phyloP scores from a whole-genome alignment of 2,888 invertebrate genomes.

The Sycophila texana region DNA sequence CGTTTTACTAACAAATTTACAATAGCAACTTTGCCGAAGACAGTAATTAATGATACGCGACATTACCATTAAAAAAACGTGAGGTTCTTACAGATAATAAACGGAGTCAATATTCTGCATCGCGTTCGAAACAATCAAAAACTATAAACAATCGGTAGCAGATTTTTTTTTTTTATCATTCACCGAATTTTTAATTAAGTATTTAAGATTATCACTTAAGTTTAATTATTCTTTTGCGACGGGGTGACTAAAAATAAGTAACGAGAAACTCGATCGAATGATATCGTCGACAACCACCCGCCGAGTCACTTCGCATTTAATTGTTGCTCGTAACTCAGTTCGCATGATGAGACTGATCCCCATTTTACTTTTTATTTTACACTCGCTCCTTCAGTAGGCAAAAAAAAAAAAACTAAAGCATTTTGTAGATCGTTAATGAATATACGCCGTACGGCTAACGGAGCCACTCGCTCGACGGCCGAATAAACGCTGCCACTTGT shows the following conservation, averaged over 20 bases:
- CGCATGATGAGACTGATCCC: conserved; percentile 56
- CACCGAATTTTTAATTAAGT: conserved; percentile 29
- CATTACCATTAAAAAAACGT: neutral
- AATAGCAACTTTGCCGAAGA: neutral
- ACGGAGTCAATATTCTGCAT: neutral
- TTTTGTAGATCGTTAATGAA: conserved; percentile 50
- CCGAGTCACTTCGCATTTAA: conserved; percentile 52
- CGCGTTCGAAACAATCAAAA: neutral
- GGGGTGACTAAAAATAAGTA: conserved; percentile 29
- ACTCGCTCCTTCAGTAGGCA: conserved; percentile 29
- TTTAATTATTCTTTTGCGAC: conserved; percentile 37
- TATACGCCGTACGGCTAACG: conserved; percentile 8
- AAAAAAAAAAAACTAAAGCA: conserved; percentile 30
- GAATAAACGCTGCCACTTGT: conserved; percentile 51
- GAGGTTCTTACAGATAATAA: neutral
- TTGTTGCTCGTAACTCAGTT: conserved; percentile 56
- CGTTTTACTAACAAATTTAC: neutral
- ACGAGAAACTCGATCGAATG: conserved; percentile 28
- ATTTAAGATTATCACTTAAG: conserved; percentile 44
- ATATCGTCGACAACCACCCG: conserved; percentile 25
- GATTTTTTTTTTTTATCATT: conserved; percentile 43
- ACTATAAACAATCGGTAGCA: conserved; percentile 17
- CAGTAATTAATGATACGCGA: neutral
- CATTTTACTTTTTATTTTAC: conserved; percentile 43
- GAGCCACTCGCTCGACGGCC: conserved; percentile 1